Evolutionary conservation across 2,888 invertebrate genomes (phyloP), one percentile per base, ranked within the genome.

Genomic region (Balanococcus diminutus): DNA sequence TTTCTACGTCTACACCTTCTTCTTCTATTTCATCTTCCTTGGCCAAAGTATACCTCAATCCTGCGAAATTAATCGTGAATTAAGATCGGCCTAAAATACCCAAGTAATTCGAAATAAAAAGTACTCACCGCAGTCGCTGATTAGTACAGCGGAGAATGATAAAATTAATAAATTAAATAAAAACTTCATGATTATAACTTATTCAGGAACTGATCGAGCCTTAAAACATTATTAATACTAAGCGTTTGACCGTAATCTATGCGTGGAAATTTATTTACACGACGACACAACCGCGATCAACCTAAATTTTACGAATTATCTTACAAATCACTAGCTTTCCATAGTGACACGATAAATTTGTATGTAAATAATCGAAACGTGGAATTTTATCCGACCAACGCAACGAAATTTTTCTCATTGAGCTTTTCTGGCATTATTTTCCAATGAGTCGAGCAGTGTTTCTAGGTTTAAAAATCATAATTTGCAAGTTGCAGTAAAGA

Each of bases 1-100:
- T 93, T 88, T 93, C 93, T 87, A 93, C 93, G 88, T 94, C 93
- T 90, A 94, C 94, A 90, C 94, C 94, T 89, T 94, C 94, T 88
- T 94, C 94, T 89, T 94, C 93, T 88, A 93, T 36, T 85, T 85
- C 84, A 46, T 85, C 84, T 46, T 85, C 84, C 16, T 75, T 75
- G 8, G 84, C 84, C 22, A 42, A 42, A 25, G 75, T 75, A 16
- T 39, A 84, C 36, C 84, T n/a, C 9, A 75, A 42, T 39, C 39
- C 84, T 84, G 28, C 1, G n/a, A n/a, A 82, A 28, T 22, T 2
- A 46, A 11, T 8, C 9, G n/a, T n/a, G 3, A 3, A 28, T 67
- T 22, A 67, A 28, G 25, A 28, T 28, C n/a, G n/a, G 25, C 14
- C 25, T 28, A 22, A 28, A 28, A 9, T 28, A 14, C n/a, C 2